Evolutionary conservation across 1,140 invertebrate species (phyloP).

Genomic region (Frieseomelitta varia): DNA sequence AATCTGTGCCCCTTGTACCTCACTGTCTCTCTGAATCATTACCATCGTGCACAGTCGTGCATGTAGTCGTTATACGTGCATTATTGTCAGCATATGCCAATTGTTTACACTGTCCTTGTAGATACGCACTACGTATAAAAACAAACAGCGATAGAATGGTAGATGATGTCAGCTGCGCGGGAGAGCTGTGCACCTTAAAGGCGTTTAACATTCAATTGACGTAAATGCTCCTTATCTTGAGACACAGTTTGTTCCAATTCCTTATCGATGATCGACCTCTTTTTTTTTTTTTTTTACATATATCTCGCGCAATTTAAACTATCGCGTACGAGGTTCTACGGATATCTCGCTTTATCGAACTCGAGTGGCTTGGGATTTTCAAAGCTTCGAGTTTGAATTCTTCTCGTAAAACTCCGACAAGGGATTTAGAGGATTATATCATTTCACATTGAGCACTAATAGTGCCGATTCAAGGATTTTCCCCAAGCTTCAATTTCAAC

Average conservation of each 20-base stretch:
- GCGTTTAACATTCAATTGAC: not conserved
- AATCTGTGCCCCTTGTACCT: not conserved
- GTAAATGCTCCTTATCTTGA: slow-evolving; percentile 1
- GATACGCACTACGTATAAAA: slow-evolving; percentile 1
- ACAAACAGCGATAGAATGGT: not conserved
- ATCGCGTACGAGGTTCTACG: not conserved
- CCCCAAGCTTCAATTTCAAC: too few relatives aligned
- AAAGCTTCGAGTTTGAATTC: not conserved
- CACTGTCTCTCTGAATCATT: not conserved
- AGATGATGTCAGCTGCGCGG: not conserved
- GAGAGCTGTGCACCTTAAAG: not conserved
- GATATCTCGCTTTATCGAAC: not conserved
- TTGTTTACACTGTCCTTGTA: slow-evolving; percentile 34
- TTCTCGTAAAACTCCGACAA: not conserved
- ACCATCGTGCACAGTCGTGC: not conserved
- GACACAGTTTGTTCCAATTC: not conserved
- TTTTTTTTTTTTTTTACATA: not conserved
- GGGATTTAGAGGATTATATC: not conserved
- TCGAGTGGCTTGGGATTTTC: not conserved
- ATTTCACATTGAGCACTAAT: not conserved
- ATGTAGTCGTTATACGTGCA: slow-evolving; percentile 16
- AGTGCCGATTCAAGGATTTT: not conserved
- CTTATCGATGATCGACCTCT: not conserved
- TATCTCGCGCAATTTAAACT: not conserved
- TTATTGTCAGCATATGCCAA: not conserved